A percentile compares a stretch with the other conserved stretches of the same genome.
Evolutionary conservation across 2,113 vertebrate genomes (phyloP).

Genomic region (Poeciliopsis prolifica): DNA sequence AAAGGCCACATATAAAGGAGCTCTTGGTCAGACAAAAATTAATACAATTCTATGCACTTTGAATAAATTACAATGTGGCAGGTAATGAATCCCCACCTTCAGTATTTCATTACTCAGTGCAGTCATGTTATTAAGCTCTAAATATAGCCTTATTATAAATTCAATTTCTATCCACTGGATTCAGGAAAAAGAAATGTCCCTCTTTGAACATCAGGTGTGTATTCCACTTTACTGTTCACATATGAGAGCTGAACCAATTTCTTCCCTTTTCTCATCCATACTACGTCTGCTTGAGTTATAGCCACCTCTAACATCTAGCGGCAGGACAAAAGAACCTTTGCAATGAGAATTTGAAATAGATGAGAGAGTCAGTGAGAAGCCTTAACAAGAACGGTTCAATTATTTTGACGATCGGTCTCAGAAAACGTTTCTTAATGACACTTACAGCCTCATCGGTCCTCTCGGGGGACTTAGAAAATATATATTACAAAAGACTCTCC

Average conservation of each 20-base stretch:
- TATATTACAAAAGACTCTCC: conserved; percentile 17
- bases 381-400: conserved; percentile 61
- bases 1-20: conserved; percentile 64
- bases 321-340: conserved; percentile 60
- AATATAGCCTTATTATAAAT: conserved; percentile 84
- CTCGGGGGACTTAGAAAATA: conserved; percentile 9
- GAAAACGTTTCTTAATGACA: conserved; percentile 51
- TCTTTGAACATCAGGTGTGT: conserved; percentile 76
- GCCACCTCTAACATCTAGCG: conserved; percentile 46
- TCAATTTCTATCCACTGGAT: conserved; percentile 75
- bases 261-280: conserved; percentile 67
- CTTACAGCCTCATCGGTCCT: conserved; percentile 27
- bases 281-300: conserved; percentile 64
- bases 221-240: conserved; percentile 71
- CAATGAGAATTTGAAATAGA: conserved; percentile 62
- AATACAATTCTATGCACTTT: conserved; percentile 76
- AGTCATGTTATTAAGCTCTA: conserved; percentile 75
- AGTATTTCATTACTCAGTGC: conserved; percentile 77
- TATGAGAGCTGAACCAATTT: conserved; percentile 51
- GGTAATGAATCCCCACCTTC: conserved; percentile 79
- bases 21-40: conserved; percentile 70
- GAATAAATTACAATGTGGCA: conserved; percentile 83
- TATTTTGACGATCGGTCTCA: conserved; percentile 63
- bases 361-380: conserved; percentile 57
- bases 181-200: conserved; percentile 54